These are phyloP conservation scores for Aphaenogaster floridana DNA, from an alignment of 1,140 invertebrate species.

Conservation along the genomic window DNA sequence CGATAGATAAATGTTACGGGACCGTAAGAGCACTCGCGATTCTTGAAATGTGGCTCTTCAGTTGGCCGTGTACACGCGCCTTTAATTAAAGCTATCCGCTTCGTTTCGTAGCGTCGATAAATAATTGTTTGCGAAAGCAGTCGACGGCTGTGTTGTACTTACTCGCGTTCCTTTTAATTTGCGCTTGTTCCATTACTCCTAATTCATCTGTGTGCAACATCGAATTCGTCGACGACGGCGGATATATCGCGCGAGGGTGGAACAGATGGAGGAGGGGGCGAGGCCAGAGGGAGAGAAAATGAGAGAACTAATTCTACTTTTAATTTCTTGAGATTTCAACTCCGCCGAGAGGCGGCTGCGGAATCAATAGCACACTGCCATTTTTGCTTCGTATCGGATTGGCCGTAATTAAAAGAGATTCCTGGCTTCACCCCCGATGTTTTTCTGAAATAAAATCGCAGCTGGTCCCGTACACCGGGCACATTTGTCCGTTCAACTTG, in stretches of 20 bases:
- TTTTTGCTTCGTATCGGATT: conserved; percentile 58
- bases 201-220: conserved; percentile 39
- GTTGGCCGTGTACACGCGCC: conserved; percentile 33
- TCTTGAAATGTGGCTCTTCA: conserved; percentile 19
- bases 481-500: conserved; percentile 29
- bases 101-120: conserved; percentile 31
- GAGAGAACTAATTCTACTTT: conserved; percentile 65
- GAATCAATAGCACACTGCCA: conserved; percentile 53
- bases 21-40: conserved; percentile 5
- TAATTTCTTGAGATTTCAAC: conserved; percentile 65
- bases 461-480: neutral
- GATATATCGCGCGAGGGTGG: neutral
- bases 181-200: conserved; percentile 14
- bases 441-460: conserved; percentile 62
- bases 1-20: conserved; percentile 46
- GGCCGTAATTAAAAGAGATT: conserved; percentile 68
- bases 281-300: neutral
- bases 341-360: neutral
- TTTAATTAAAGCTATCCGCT: conserved; percentile 69
- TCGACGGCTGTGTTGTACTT: neutral
- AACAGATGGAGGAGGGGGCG: neutral
- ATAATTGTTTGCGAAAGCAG: conserved; percentile 52
- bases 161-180: conserved; percentile 45
- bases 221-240: conserved; percentile 40
- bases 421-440: conserved; percentile 16